These are phyloP conservation scores for Notodonta ziczac DNA, from an alignment of 2,888 invertebrate genomes.

Conservation along the genomic window DNA sequence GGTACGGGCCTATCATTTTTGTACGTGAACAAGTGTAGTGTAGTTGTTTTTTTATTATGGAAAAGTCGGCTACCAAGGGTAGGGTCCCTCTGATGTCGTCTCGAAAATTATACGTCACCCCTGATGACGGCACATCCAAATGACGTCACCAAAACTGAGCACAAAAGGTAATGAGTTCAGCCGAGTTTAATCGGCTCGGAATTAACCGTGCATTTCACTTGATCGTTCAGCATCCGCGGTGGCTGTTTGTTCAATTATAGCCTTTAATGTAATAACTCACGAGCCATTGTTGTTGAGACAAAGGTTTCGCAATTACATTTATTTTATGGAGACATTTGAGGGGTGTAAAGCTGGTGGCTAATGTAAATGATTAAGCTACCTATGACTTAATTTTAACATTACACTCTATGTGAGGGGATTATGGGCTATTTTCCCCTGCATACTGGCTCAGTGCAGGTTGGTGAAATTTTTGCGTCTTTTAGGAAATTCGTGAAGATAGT, in stretches of 20 bases:
- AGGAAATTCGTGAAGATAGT: too few species aligned
- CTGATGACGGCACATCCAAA: slow-evolving; percentile 18
- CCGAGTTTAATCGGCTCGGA: slow-evolving; percentile 22
- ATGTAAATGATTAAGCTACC: too few species aligned
- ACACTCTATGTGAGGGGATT: too few species aligned
- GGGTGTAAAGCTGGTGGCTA: too few species aligned
- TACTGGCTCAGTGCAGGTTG: too few species aligned
- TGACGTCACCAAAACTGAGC: slow-evolving; percentile 22
- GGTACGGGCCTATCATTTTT: slow-evolving; percentile 1
- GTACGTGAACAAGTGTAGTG: background rate
- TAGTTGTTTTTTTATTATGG: too few species aligned
- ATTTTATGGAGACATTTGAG: background rate
- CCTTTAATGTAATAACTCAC: background rate
- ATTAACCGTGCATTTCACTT: slow-evolving; percentile 31
- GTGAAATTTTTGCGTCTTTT: too few species aligned
- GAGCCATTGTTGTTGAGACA: background rate
- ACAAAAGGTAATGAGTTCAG: slow-evolving; percentile 34
- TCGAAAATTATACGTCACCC: too few species aligned
- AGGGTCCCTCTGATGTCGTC: too few species aligned
- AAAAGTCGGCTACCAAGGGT: too few species aligned
- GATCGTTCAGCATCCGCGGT: slow-evolving; percentile 15
- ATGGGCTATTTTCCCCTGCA: too few species aligned
- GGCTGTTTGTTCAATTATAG: slow-evolving; percentile 3
- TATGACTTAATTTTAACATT: too few species aligned
- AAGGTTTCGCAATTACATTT: slow-evolving; percentile 2